These are phyloP conservation scores for Notodonta ziczac DNA, from an alignment of 2,888 invertebrate genomes.

Conservation along the genomic window DNA sequence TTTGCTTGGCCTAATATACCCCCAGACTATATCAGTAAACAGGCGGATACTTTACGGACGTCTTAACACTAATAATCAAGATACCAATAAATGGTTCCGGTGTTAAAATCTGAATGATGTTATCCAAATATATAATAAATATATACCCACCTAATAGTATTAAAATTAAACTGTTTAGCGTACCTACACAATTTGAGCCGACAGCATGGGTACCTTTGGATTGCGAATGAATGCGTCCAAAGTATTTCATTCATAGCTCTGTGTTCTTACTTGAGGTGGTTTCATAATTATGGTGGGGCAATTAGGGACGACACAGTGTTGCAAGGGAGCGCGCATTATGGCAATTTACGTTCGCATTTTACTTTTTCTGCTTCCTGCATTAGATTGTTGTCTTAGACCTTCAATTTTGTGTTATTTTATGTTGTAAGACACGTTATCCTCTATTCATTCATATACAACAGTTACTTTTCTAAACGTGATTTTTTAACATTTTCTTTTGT, in stretches of 20 bases:
- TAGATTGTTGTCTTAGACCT: constrained; percentile 1
- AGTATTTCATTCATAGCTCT: constrained; percentile 48
- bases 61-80: neutral
- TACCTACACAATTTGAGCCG: constrained; percentile 45
- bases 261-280: constrained; percentile 23
- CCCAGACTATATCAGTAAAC: too few relatives aligned
- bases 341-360: constrained; percentile 29
- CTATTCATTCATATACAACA: too few relatives aligned
- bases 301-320: constrained; percentile 39
- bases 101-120: neutral
- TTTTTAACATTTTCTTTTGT: too few relatives aligned
- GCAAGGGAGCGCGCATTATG: constrained; percentile 29
- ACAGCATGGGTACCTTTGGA: constrained; percentile 32
- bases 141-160: neutral
- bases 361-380: constrained; percentile 11
- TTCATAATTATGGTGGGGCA: constrained; percentile 34
- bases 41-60: too few relatives aligned
- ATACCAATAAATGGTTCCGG: neutral
- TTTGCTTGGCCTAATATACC: too few relatives aligned
- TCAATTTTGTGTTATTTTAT: neutral
- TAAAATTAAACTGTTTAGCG: neutral
- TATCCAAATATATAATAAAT: too few relatives aligned
- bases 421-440: too few relatives aligned
- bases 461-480: too few relatives aligned
- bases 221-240: constrained; percentile 14